These are phyloP conservation scores for Scomber japonicus DNA, from an alignment of 2,113 vertebrate genomes.

Conservation along the genomic window DNA sequence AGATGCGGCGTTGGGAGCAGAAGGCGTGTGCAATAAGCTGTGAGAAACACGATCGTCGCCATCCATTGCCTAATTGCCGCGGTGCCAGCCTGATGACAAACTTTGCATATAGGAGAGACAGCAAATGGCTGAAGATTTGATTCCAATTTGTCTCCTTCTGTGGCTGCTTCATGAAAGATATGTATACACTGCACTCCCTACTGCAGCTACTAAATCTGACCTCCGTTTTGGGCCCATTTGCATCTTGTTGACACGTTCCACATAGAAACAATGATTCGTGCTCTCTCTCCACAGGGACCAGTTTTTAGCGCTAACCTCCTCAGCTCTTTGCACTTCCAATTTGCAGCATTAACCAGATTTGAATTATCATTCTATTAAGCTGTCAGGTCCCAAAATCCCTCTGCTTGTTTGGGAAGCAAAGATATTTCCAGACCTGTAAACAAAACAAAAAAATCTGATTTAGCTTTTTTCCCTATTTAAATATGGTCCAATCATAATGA, in stretches of 20 bases:
- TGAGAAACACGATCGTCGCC: conserved; percentile 43
- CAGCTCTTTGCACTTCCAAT: conserved; percentile 39
- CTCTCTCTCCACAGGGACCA: conserved; percentile 16
- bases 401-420: conserved; percentile 27
- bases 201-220: conserved; percentile 22
- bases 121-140: conserved; percentile 37
- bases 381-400: conserved; percentile 57
- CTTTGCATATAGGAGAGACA: conserved; percentile 50
- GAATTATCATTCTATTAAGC: conserved; percentile 73
- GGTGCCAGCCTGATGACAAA: conserved; percentile 23
- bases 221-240: conserved; percentile 33
- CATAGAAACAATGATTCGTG: conserved; percentile 23
- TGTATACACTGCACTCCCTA: background rate
- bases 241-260: conserved; percentile 37
- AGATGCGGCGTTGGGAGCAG: conserved; percentile 24
- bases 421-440: conserved; percentile 48
- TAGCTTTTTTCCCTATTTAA: conserved; percentile 9
- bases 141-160: conserved; percentile 41
- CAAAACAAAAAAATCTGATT: conserved; percentile 18
- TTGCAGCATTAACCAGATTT: conserved; percentile 57
- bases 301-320: conserved; percentile 27
- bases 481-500: conserved; percentile 7
- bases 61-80: conserved; percentile 57
- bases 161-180: conserved; percentile 17
- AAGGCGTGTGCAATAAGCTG: conserved; percentile 42